phyloP scores from a whole-genome alignment of 2,113 vertebrate species.

The Pseudorectes ferrugineus region DNA sequence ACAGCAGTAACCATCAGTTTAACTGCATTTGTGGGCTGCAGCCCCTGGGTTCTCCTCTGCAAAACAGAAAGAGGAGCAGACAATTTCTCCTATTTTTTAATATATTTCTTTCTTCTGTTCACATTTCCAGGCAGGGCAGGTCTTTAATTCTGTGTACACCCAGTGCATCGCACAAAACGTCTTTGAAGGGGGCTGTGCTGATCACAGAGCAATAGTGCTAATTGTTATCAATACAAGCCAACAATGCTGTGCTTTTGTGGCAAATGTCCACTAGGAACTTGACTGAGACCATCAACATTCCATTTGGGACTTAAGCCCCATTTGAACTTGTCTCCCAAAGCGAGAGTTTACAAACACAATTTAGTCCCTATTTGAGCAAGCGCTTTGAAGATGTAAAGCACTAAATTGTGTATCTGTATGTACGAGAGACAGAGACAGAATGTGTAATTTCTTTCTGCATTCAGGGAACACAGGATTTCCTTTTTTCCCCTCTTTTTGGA shows the following conservation, averaged over 20 bases:
- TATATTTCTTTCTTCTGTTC: neutral
- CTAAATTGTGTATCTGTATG: conserved; percentile 54
- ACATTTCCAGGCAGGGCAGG: neutral
- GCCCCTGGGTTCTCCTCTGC: neutral
- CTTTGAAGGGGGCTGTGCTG: conserved; percentile 14
- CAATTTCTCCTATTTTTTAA: neutral
- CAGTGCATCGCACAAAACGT: neutral
- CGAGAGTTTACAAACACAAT: conserved; percentile 60
- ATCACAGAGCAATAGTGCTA: conserved; percentile 9
- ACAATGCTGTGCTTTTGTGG: conserved; percentile 48
- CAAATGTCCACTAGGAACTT: conserved; percentile 53
- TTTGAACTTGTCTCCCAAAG: conserved; percentile 59
- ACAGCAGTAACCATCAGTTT: neutral
- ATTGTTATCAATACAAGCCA: conserved; percentile 45
- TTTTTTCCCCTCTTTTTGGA: conserved; percentile 62
- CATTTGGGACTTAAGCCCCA: conserved; percentile 49
- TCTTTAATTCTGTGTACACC: neutral
- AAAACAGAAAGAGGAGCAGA: neutral
- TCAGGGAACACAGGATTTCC: conserved; percentile 59
- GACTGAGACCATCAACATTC: conserved; percentile 52
- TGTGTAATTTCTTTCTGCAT: conserved; percentile 58
- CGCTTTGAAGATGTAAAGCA: conserved; percentile 49
- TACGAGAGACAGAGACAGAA: conserved; percentile 43
- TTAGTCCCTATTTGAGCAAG: conserved; percentile 32
- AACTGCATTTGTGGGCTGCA: neutral